Percentiles rank a stretch among this genome's conserved stretches.
Evolutionary conservation across 2,113 vertebrate species (phyloP).

Genomic region (Aptenodytes forsteri): DNA sequence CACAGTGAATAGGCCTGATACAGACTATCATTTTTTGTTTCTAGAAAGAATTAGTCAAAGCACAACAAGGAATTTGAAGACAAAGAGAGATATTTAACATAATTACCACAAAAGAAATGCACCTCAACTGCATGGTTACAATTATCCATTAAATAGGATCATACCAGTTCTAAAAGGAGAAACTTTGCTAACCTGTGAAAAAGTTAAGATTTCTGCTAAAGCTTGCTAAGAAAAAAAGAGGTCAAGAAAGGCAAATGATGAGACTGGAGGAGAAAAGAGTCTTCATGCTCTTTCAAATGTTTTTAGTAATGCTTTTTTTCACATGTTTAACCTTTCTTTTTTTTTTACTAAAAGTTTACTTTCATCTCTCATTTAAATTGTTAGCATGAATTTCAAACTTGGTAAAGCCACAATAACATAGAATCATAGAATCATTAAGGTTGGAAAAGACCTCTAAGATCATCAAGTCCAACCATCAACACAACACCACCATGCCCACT

Average conservation of each 20-base stretch:
- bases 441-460: too few species aligned
- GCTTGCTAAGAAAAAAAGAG: neutral
- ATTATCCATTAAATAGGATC: neutral
- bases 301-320: neutral
- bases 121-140: accelerated
- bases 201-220: neutral
- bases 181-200: neutral
- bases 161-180: neutral
- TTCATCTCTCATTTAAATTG: neutral
- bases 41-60: neutral
- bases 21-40: neutral
- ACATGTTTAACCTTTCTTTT: neutral
- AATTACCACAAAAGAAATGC: neutral
- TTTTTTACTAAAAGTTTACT: neutral
- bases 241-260: neutral
- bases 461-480: too few species aligned
- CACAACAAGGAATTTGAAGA: neutral
- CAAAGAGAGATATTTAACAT: neutral
- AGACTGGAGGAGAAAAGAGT: neutral
- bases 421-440: too few species aligned
- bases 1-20: neutral
- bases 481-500: too few species aligned
- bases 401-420: neutral
- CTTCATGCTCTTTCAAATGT: neutral
- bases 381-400: neutral